Evolutionary conservation across 2,797 vertebrate genomes (phyloP).

Genomic region (Kryptopterus vitreolus): DNA sequence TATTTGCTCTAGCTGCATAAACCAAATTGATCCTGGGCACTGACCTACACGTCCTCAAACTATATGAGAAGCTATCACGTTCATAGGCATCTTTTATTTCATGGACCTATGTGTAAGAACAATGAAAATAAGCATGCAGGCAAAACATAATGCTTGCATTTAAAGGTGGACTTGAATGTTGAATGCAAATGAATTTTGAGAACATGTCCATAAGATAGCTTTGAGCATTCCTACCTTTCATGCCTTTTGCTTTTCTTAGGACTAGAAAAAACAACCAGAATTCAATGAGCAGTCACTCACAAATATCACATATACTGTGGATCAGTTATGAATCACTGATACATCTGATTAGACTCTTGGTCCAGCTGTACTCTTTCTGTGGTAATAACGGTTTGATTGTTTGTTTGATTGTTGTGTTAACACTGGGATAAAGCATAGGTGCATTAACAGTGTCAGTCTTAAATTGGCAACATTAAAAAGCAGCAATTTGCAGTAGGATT

Average conservation of each 20-base stretch:
- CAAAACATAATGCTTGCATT: neutral
- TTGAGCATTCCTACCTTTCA: neutral
- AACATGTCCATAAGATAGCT: neutral
- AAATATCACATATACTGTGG: neutral
- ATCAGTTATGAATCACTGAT: neutral
- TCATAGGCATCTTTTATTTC: slow-evolving; percentile 11
- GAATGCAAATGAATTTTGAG: neutral
- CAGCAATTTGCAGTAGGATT: neutral
- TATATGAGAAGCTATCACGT: neutral
- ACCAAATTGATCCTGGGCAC: neutral
- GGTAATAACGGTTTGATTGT: slow-evolving; percentile 3
- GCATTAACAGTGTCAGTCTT: slow-evolving; percentile 65
- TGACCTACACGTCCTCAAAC: neutral
- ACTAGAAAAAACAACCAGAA: slow-evolving; percentile 12
- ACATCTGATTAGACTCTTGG: slow-evolving; percentile 40
- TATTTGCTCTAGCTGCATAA: too few species aligned
- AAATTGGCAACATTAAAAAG: neutral
- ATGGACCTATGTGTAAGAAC: neutral
- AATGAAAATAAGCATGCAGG: neutral
- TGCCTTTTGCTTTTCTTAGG: slow-evolving; percentile 18
- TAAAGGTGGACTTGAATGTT: neutral
- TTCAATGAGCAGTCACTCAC: neutral
- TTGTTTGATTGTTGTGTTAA: slow-evolving; percentile 19
- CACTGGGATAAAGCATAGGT: slow-evolving; percentile 27
- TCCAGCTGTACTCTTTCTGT: neutral